Evolutionary conservation across 2,888 invertebrate genomes (phyloP), one percentile per base, ranked within the genome.

Genomic region (Dorcus hopei): DNA sequence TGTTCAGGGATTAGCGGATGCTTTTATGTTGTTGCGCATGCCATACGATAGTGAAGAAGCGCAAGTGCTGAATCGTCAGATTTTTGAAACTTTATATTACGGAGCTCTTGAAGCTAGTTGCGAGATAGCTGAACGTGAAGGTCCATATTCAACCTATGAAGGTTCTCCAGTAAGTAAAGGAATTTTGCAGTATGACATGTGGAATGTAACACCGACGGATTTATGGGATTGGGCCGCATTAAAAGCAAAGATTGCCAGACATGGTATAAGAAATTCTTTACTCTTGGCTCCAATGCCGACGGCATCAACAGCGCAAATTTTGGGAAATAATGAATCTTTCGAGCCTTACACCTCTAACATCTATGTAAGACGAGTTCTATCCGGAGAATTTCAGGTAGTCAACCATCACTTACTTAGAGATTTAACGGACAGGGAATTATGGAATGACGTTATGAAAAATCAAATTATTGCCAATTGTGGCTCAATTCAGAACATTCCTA

Each of bases 301-400:
- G 4, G 97, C 98, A 7, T 97, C 97, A 1, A 99, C 98, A 0
- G 98, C 99, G 2, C 98, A 99, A 80, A 99, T 99, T 73, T 85
- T 99, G 47, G 99, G 99, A 14, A 99, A 99, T 76, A 99, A 98
- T 76, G 98, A 99, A 78, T 94, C 97, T 0, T 91, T 97, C 72
- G 99, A 99, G 79, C 95, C 99, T 0, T 99, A 97, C 78, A 98
- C 97, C 0, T 96, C 94, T 39, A 99, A 99, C 75, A 94, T 99
- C 68, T 99, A 98, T 78, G 89, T 91, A 16, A 82, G 98, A 66
- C 83, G 97, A 51, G 98, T 99, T 1, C 81, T 97, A 4, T 96
- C 96, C 3, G 98, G 98, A 0, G 97, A 97, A 80, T 97, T 97
- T 74, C 87, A 94, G 83, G 87, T 97, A 19, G 97, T 99, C 0